Base-by-base conservation (phyloP, 2,888 invertebrate species). In the Noctua pronuba region DNA sequence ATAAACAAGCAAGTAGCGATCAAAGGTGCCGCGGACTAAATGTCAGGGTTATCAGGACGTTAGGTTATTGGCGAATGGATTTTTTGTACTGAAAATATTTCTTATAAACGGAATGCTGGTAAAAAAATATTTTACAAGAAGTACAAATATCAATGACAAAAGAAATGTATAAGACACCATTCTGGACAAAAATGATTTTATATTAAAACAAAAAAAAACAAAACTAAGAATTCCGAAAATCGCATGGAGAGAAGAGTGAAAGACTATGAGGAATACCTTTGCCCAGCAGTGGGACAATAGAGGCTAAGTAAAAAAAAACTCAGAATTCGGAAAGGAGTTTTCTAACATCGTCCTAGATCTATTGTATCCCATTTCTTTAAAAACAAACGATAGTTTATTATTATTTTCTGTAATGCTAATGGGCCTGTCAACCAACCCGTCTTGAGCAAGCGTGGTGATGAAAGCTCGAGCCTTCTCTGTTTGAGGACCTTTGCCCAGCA, bases 1-100 rank as follows among this genome's bases (percentile, higher is more conserved):
- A 75, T 83, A 82, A 84, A 89, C 86, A 90, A 88, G 88, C 86
- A 90, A 89, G 89, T 87, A 89, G 88, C 85, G 84, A 89, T 92
- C 90, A 92, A 92, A 92, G 91, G 82, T 75, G 88, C 92, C 92
- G 92, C 89, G 70, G 83, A 80, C 83, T 73, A 87, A 88, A 88
- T 88, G 90, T 89, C 88, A 89, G 86, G 88, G 88, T 77, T 89
- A 88, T 77, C 86, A 84, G 69, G 44, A 68, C 46, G 58, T 52
- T 80, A 46, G 52, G 62, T 72, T 82, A 79, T 79, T 82, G 67
- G 70, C 69, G 4, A 75, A 28, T 72, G 60, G n/a, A 73, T 38
- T 67, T 71, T 82, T 67, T 71, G 8, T 28, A 28, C 28, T 35
- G 8, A 58, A 46, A 18, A 28, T n/a, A 28, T 31, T 24, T 70